Percentiles rank a stretch among this genome's conserved stretches.
These are phyloP conservation scores for Drosophila melanosoma DNA, from an alignment of 2,888 invertebrate species.

Conservation along the genomic window DNA sequence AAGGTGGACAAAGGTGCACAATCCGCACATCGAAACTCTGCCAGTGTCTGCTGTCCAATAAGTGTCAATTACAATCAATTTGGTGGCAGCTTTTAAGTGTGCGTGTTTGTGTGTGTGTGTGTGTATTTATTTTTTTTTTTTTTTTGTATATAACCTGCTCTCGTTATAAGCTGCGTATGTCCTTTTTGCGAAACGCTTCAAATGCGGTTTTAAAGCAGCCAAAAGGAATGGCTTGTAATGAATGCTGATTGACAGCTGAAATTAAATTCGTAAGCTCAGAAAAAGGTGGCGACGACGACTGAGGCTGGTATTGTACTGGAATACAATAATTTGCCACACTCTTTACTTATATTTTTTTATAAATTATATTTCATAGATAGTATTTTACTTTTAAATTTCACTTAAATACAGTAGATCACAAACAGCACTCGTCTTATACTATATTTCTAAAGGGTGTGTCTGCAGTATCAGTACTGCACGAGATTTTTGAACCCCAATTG, in stretches of 20 bases:
- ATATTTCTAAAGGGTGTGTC: too few relatives aligned
- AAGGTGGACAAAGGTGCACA: slow-evolving; percentile 33
- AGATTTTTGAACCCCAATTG: not conserved
- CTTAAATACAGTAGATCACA: not conserved
- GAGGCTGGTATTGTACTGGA: slow-evolving; percentile 13
- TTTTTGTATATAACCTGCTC: slow-evolving; percentile 24
- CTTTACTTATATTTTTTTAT: not conserved
- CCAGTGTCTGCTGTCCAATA: slow-evolving; percentile 80
- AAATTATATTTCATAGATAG: not conserved
- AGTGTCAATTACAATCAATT: slow-evolving; percentile 83
- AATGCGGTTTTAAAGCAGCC: slow-evolving; percentile 56
- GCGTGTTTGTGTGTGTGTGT: slow-evolving; percentile 3
- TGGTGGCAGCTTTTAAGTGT: slow-evolving; percentile 55
- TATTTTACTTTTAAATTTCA: not conserved
- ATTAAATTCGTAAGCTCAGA: slow-evolving; percentile 51
- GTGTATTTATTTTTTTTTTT: slow-evolving; percentile 12
- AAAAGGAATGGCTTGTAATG: slow-evolving; percentile 37
- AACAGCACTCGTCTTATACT: too few relatives aligned
- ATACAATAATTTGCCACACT: slow-evolving; percentile 27
- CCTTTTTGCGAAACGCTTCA: slow-evolving; percentile 27
- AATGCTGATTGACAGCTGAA: slow-evolving; percentile 67
- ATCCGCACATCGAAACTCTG: slow-evolving; percentile 44
- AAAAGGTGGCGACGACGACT: slow-evolving; percentile 17
- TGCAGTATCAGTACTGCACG: not conserved
- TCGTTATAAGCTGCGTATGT: slow-evolving; percentile 48